These are phyloP conservation scores for Macrosteles quadrilineatus DNA, from an alignment of 1,140 invertebrate species.

Conservation along the genomic window DNA sequence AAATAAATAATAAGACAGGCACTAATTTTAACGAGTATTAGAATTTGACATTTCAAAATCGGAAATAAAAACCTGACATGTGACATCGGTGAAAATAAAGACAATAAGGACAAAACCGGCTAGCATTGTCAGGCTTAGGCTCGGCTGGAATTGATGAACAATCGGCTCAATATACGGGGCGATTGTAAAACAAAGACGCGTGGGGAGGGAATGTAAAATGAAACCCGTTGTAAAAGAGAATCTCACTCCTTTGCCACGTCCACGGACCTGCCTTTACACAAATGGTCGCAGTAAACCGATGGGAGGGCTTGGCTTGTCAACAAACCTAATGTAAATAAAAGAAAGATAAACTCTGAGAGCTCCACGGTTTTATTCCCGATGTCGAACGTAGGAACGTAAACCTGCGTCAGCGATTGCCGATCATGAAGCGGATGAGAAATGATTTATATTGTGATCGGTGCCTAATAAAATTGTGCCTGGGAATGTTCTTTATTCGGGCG, in stretches of 20 bases:
- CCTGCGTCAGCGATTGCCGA: too few relatives aligned
- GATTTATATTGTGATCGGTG: too few relatives aligned
- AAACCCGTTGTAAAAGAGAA: background rate
- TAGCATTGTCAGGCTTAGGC: background rate
- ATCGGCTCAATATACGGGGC: background rate
- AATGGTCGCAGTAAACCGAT: background rate
- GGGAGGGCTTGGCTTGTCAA: background rate
- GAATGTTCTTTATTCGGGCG: too few relatives aligned
- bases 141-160: background rate
- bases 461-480: too few relatives aligned
- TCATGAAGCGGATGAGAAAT: too few relatives aligned
- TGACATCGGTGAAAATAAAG: too few relatives aligned
- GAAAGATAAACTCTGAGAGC: background rate
- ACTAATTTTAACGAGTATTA: too few relatives aligned
- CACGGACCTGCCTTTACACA: background rate
- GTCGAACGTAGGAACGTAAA: too few relatives aligned
- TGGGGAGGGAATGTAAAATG: background rate
- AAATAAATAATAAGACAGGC: too few relatives aligned
- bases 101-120: background rate
- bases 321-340: conserved; percentile 10
- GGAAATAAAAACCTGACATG: too few relatives aligned
- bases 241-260: conserved; percentile 2
- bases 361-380: background rate
- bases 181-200: conserved; percentile 4
- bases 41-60: too few relatives aligned